These are phyloP conservation scores for Chascanopsetta lugubris DNA, from an alignment of 2,113 vertebrate genomes.

Conservation along the genomic window DNA sequence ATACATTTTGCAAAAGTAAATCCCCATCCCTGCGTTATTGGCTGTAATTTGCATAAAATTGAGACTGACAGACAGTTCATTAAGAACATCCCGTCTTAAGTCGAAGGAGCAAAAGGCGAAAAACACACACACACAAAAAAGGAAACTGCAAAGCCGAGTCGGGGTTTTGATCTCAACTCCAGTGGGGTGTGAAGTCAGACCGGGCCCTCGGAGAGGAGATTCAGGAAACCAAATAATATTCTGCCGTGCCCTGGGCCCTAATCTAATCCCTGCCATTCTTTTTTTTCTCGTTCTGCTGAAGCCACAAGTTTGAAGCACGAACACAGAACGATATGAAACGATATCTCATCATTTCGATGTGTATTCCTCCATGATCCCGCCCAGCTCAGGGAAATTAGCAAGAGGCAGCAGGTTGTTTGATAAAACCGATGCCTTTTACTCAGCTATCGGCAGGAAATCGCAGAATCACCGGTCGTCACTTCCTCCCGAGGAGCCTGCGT, in stretches of 20 bases:
- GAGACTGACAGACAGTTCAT: slow-evolving; percentile 16
- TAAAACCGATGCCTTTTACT: slow-evolving; percentile 31
- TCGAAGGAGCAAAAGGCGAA: slow-evolving; percentile 10
- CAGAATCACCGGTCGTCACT: slow-evolving; percentile 13
- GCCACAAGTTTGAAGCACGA: slow-evolving; percentile 26
- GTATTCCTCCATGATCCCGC: slow-evolving; percentile 44
- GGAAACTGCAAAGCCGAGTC: slow-evolving; percentile 31
- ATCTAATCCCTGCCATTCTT: slow-evolving; percentile 42
- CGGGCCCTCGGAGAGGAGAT: slow-evolving; percentile 45
- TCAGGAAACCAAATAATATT: slow-evolving; percentile 51
- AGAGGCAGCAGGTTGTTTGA: slow-evolving; percentile 38
- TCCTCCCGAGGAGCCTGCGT: too few species aligned
- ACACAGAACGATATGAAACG: slow-evolving; percentile 42
- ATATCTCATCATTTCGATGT: slow-evolving; percentile 46
- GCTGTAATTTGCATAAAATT: slow-evolving; percentile 32
- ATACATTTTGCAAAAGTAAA: too few species aligned
- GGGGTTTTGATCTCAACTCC: slow-evolving; percentile 51
- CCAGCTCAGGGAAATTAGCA: slow-evolving; percentile 51
- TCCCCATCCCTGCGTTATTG: slow-evolving; percentile 12
- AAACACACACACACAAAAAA: slow-evolving; percentile 19
- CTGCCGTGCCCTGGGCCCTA: slow-evolving; percentile 35
- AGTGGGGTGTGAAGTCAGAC: slow-evolving; percentile 35
- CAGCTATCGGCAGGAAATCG: slow-evolving; percentile 37
- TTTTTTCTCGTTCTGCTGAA: slow-evolving; percentile 34
- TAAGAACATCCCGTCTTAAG: slow-evolving; percentile 15